A percentile compares a stretch with the other conserved stretches of the same genome.
phyloP scores from a whole-genome alignment of 2,888 invertebrate species.

The Isotomurus palustris region DNA sequence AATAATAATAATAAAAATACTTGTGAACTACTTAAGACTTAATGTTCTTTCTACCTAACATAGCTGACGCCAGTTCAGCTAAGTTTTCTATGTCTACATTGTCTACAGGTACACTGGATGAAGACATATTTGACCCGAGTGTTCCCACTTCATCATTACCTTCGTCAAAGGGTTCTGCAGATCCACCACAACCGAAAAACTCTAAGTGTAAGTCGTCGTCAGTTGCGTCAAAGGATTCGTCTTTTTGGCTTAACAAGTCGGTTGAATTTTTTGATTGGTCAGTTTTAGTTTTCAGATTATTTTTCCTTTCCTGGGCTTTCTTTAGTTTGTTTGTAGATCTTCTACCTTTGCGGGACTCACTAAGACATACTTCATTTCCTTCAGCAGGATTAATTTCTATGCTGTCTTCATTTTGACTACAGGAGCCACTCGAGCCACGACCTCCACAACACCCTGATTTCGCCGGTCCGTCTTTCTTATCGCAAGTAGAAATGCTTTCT shows the following conservation, averaged over 20 bases:
- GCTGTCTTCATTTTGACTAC: neutral
- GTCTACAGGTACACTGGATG: neutral
- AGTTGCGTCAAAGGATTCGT: slow-evolving; percentile 7
- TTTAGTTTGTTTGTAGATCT: slow-evolving; percentile 3
- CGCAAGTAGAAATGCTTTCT: neutral
- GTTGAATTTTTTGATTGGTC: slow-evolving; percentile 6
- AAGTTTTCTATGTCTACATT: slow-evolving; percentile 31
- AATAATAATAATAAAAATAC: neutral
- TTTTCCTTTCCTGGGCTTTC: slow-evolving; percentile 2
- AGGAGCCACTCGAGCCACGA: slow-evolving; percentile 4
- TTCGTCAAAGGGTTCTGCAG: slow-evolving; percentile 9
- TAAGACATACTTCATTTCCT: neutral
- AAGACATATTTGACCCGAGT: neutral
- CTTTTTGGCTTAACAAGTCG: slow-evolving; percentile 10
- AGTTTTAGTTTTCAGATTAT: neutral
- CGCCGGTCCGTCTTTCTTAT: neutral
- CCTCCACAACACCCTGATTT: slow-evolving; percentile 21
- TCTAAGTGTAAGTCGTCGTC: slow-evolving; percentile 13
- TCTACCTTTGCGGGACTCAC: slow-evolving; percentile 13
- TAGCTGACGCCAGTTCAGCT: slow-evolving; percentile 16
- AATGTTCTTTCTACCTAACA: slow-evolving; percentile 5
- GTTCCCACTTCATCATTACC: slow-evolving; percentile 13
- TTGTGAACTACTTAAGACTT: neutral
- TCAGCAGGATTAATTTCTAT: neutral
- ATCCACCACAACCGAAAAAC: slow-evolving; percentile 32